A percentile compares a stretch with the other conserved stretches of the same genome.
phyloP scores from a whole-genome alignment of 2,888 invertebrate species.

The Ophion ventricosus region DNA sequence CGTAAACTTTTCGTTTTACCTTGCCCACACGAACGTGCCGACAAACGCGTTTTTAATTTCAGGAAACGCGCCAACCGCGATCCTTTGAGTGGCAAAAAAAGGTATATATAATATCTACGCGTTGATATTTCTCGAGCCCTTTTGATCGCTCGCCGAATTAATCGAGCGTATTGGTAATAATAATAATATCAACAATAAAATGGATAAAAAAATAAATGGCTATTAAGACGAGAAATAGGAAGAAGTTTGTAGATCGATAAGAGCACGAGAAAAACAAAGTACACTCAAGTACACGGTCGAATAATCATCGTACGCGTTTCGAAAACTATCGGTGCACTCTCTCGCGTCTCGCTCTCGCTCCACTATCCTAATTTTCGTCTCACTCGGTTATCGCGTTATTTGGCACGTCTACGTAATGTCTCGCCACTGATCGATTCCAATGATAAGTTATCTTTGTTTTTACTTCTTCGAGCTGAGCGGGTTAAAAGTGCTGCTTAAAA shows the following conservation, averaged over 20 bases:
- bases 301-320: slow-evolving; percentile 39
- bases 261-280: slow-evolving; percentile 27
- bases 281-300: slow-evolving; percentile 33
- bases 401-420: slow-evolving; percentile 65
- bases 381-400: slow-evolving; percentile 53
- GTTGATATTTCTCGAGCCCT: slow-evolving; percentile 34
- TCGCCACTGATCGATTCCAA: slow-evolving; percentile 33
- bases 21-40: not conserved
- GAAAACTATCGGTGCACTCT: slow-evolving; percentile 61
- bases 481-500: not conserved
- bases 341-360: slow-evolving; percentile 10
- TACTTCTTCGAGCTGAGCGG: not conserved
- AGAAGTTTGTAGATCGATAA: slow-evolving; percentile 44
- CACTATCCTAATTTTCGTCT: not conserved
- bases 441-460: slow-evolving; percentile 4
- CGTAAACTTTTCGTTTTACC: not conserved
- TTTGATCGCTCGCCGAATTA: slow-evolving; percentile 40
- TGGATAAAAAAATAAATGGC: slow-evolving; percentile 50
- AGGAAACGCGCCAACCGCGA: slow-evolving; percentile 18
- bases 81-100: slow-evolving; percentile 15
- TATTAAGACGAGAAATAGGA: slow-evolving; percentile 52
- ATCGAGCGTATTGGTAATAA: slow-evolving; percentile 27
- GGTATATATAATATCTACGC: not conserved
- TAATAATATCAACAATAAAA: slow-evolving; percentile 40
- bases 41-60: not conserved